phyloP scores from a whole-genome alignment of 2,113 vertebrate species.

The Hippopotamus amphibius region DNA sequence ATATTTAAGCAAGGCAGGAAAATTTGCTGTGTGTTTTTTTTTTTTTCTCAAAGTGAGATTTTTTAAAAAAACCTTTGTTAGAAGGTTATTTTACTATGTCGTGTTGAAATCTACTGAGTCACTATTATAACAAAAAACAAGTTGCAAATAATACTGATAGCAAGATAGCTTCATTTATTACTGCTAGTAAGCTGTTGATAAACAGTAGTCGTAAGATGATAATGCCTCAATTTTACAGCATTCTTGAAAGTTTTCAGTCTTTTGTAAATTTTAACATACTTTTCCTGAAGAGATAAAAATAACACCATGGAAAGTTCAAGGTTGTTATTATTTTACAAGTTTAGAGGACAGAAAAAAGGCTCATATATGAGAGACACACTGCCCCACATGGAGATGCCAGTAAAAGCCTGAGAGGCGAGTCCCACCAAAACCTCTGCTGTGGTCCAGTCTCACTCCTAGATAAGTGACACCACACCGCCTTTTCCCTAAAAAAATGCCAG shows the following conservation, averaged over 20 bases:
- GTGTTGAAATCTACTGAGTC: not conserved
- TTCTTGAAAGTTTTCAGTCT: not conserved
- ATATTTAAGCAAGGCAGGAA: not conserved
- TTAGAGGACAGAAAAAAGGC: not conserved
- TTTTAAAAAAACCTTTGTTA: not conserved
- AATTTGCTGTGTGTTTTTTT: not conserved
- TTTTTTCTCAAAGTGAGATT: not conserved
- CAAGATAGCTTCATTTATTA: not conserved
- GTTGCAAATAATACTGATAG: not conserved
- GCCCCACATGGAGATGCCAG: not conserved
- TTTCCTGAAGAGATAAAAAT: not conserved
- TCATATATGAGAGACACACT: not conserved
- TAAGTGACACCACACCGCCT: no score
- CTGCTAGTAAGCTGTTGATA: not conserved
- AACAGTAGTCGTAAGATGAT: not conserved
- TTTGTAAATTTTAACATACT: not conserved
- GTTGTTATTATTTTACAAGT: not conserved
- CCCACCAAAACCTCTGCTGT: not conserved
- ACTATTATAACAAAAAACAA: not conserved
- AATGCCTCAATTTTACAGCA: not conserved
- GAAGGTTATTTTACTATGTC: not conserved
- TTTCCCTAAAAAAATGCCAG: rapidly evolving
- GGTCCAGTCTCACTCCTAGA: not conserved
- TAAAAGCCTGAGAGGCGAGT: not conserved
- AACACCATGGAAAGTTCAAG: not conserved